Base-by-base conservation (phyloP, 2,797 vertebrate genomes). In the Paramormyrops hopkinsi region DNA sequence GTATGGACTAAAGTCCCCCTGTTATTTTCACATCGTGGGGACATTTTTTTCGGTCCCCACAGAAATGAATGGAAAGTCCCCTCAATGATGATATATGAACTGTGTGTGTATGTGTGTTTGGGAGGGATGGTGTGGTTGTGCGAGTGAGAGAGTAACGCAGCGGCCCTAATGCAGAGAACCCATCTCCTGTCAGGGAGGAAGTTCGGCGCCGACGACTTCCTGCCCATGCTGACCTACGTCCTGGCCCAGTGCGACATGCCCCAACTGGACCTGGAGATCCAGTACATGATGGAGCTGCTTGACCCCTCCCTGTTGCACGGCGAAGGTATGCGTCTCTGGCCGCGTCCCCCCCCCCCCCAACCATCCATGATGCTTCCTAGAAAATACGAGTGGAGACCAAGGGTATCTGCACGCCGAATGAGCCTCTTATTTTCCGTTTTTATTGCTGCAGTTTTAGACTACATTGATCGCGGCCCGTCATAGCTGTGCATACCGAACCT, bases 281-380 rank as follows among this genome's bases (percentile, higher is more conserved):
- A 98, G 90, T 99, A 99, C 94, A 99, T 98, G 98, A 99, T 99
- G 98, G 98, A 99, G 92, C 94, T 99, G 90, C 94, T 99, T 91
- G 98, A 99, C 92, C 98, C 98, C 0, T 96, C 97, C 14, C 95
- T 99, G 91, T 94, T 99, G 50, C 97, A 98, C 0, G 98, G 98
- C 94, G 98, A 99, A 96, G 98, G 98, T 99, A 96, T 11, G 91
- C 88, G 6, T 22, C 17, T 29, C 73, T 5, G 9, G 4, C 62
- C 29, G 17, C 17, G 17, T 37, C 86, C 54, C 53, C 62, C 56
- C 53, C 62, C 56, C 5, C 56, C 56, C 6, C 19, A 65, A 54
- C 14, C 37, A 8, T 62, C 25, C 29, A 0, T 19, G 5, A 14
- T 8, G 14, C 73, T 44, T 76, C 33, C 37, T 8, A 76, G 33